A percentile compares a stretch with the other conserved stretches of the same genome.
Evolutionary conservation across 2,888 invertebrate species (phyloP).

Genomic region (Machimus rusticus): DNA sequence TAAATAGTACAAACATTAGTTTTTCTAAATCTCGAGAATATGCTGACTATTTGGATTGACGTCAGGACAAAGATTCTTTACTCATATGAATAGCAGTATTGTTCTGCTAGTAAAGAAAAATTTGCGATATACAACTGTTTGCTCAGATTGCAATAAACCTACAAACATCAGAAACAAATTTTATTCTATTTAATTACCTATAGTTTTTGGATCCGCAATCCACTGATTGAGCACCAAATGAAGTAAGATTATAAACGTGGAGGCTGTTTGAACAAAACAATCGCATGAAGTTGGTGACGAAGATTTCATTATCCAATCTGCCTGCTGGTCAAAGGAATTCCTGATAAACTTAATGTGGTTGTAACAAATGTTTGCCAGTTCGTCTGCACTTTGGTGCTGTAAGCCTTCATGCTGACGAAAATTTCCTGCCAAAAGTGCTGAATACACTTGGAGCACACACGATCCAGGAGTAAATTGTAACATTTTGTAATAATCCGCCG

Average conservation of each 20-base stretch:
- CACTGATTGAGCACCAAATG: slow-evolving; percentile 46
- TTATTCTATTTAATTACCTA: slow-evolving; percentile 40
- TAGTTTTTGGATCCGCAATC: slow-evolving; percentile 43
- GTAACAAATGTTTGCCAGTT: slow-evolving; percentile 33
- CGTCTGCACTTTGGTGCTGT: slow-evolving; percentile 14
- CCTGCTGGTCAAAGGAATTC: slow-evolving; percentile 35
- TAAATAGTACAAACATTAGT: too few relatives aligned
- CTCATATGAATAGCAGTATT: too few relatives aligned
- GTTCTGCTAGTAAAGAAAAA: too few relatives aligned
- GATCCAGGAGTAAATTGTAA: slow-evolving; percentile 46
- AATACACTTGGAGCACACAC: slow-evolving; percentile 45
- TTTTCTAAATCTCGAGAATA: too few relatives aligned
- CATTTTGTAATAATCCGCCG: slow-evolving; percentile 46
- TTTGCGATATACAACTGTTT: too few relatives aligned
- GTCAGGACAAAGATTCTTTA: too few relatives aligned
- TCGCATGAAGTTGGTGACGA: slow-evolving; percentile 36
- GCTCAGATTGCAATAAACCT: too few relatives aligned
- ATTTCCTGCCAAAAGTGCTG: slow-evolving; percentile 40
- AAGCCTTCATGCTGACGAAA: slow-evolving; percentile 42
- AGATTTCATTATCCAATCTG: slow-evolving; percentile 29
- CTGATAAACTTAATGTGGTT: slow-evolving; percentile 42
- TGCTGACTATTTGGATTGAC: too few relatives aligned
- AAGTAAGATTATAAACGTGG: slow-evolving; percentile 44
- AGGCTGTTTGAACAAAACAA: slow-evolving; percentile 45
- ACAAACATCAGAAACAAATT: not conserved